These are phyloP conservation scores for Mareca strepera DNA, from an alignment of 2,797 vertebrate species.

Conservation along the genomic window DNA sequence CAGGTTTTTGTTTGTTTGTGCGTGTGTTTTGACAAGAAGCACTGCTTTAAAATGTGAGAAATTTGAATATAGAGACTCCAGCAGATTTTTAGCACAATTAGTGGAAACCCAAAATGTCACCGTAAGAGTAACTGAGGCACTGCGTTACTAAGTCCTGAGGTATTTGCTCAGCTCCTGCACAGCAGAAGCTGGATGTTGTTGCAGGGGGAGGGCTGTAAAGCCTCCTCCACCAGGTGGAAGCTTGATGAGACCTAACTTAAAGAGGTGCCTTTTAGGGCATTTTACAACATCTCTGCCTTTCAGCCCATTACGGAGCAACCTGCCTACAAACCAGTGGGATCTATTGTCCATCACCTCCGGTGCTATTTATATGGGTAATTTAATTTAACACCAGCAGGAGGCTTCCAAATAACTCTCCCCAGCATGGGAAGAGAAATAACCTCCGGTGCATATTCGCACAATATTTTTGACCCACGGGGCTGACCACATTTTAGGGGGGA, in stretches of 20 bases:
- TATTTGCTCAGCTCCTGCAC: background rate
- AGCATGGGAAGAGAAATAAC: conserved; percentile 54
- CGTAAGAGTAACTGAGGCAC: background rate
- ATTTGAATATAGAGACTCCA: background rate
- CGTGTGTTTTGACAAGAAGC: background rate
- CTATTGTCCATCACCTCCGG: conserved; percentile 32
- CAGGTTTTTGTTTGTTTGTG: background rate
- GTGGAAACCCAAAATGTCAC: background rate
- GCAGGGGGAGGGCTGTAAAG: conserved; percentile 16
- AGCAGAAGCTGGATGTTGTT: background rate
- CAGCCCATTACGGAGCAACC: conserved; percentile 7
- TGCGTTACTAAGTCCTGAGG: background rate
- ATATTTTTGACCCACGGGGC: background rate
- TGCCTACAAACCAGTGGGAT: conserved; percentile 21
- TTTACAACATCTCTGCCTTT: background rate
- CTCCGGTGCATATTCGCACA: conserved; percentile 40
- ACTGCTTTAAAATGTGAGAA: background rate
- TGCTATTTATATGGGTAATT: conserved; percentile 66
- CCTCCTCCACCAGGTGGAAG: background rate
- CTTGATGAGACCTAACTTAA: background rate
- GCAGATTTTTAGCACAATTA: background rate
- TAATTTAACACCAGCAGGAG: conserved; percentile 66
- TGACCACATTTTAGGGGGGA: background rate
- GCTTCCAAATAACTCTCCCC: conserved; percentile 60
- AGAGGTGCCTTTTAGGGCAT: background rate